These are phyloP conservation scores for Clamator glandarius DNA, from an alignment of 2,797 vertebrate genomes.

Conservation along the genomic window DNA sequence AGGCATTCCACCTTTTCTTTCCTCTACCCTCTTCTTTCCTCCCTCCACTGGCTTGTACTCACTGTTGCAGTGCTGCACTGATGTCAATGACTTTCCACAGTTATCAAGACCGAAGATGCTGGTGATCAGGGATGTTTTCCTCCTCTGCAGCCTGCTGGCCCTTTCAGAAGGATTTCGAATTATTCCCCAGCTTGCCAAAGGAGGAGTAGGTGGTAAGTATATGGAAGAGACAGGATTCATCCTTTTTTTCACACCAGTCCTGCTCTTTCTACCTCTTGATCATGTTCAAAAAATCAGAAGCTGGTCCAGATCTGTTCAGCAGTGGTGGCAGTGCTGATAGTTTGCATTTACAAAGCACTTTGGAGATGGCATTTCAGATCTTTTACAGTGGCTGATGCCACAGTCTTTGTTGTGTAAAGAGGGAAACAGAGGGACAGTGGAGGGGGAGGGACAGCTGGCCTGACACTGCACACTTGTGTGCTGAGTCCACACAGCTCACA, in stretches of 20 bases:
- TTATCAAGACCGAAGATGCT: not conserved
- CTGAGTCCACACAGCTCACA: not conserved
- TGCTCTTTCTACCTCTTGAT: not conserved
- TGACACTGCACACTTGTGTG: not conserved
- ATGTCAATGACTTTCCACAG: not conserved
- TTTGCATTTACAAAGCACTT: not conserved
- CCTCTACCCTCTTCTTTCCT: not conserved
- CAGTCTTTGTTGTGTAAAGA: not conserved
- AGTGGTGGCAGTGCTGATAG: not conserved
- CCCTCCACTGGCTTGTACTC: not conserved
- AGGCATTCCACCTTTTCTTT: not conserved
- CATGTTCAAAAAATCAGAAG: not conserved
- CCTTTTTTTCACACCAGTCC: not conserved
- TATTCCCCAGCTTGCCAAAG: rapidly evolving
- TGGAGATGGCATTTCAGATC: not conserved
- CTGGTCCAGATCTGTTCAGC: not conserved
- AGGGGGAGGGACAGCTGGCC: not conserved
- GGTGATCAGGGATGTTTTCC: not conserved
- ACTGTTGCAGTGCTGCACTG: not conserved
- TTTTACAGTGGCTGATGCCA: not conserved
- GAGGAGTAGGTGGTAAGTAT: constrained; percentile 48
- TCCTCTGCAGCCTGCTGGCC: constrained; percentile 61
- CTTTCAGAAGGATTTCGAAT: constrained; percentile 29
- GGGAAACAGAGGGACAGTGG: not conserved
- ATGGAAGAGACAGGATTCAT: not conserved